Conservation (phyloP, 2,888 invertebrate genomes). For the Pollenia amentaria region DNA sequence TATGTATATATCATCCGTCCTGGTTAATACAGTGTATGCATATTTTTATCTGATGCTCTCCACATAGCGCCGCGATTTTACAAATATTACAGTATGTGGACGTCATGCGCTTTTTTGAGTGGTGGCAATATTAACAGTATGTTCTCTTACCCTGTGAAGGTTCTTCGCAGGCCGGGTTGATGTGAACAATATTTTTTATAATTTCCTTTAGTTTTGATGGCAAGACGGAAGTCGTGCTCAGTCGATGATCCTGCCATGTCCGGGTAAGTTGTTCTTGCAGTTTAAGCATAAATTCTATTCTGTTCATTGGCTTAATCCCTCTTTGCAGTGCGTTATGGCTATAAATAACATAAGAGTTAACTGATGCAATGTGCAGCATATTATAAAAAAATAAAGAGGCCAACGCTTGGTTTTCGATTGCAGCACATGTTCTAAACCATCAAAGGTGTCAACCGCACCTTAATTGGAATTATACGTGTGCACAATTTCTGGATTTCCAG, state of each 20-base stretch:
- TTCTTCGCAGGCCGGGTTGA: constrained; percentile 30
- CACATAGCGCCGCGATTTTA: too few species aligned
- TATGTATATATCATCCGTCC: too few species aligned
- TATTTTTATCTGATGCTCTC: too few species aligned
- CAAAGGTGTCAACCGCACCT: too few species aligned
- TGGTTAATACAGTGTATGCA: too few species aligned
- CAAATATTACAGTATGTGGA: too few species aligned
- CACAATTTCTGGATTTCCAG: too few species aligned
- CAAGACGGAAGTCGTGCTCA: constrained; percentile 29
- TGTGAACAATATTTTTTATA: constrained; percentile 33
- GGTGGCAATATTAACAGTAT: too few species aligned
- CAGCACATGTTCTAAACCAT: constrained; percentile 1
- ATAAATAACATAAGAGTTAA: constrained; percentile 30
- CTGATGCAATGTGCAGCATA: too few species aligned
- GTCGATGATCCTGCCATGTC: constrained; percentile 25
- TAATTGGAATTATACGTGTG: too few species aligned
- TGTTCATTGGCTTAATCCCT: constrained; percentile 47
- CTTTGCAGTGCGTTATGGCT: constrained; percentile 32
- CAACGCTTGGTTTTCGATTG: constrained; percentile 14
- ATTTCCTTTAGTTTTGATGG: constrained; percentile 16
- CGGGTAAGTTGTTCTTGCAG: constrained; percentile 18
- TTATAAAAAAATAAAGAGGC: background rate
- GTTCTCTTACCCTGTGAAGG: constrained; percentile 26
- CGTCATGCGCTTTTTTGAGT: too few species aligned
- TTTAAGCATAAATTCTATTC: constrained; percentile 36